Evolutionary conservation across 2,113 vertebrate genomes (phyloP).

Genomic region (Scomber scombrus): DNA sequence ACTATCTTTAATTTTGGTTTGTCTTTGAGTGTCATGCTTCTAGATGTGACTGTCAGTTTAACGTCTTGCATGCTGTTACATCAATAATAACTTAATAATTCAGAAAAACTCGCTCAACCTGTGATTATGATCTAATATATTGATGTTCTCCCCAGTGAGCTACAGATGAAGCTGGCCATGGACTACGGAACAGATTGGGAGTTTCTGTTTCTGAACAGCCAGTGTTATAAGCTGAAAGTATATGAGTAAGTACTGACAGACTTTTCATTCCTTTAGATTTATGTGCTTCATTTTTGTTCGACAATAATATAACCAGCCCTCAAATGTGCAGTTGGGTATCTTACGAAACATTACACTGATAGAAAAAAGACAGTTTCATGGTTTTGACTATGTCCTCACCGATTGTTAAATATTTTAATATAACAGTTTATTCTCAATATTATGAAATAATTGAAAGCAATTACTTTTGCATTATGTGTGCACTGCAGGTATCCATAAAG

Average conservation of each 20-base stretch:
- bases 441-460: constrained; percentile 25
- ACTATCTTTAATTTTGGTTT: not conserved
- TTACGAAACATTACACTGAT: not conserved
- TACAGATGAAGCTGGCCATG: constrained; percentile 72
- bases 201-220: constrained; percentile 80
- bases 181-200: constrained; percentile 82
- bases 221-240: constrained; percentile 80
- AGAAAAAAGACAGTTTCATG: constrained; percentile 5
- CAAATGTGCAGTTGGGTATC: not conserved
- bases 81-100: not conserved
- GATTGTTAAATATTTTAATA: constrained; percentile 24
- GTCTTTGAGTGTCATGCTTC: not conserved
- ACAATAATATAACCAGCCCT: not conserved
- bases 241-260: constrained; percentile 78
- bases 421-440: constrained; percentile 23
- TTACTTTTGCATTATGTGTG: constrained; percentile 16
- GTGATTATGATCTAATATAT: not conserved
- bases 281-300: not conserved
- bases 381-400: constrained; percentile 4
- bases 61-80: not conserved
- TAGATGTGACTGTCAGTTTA: not conserved
- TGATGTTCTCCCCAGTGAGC: constrained; percentile 65
- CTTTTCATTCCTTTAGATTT: not conserved
- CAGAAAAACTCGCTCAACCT: not conserved
- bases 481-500: constrained; percentile 20